Evolutionary conservation across 2,888 invertebrate species (phyloP).

Genomic region (Calameuta idolon): DNA sequence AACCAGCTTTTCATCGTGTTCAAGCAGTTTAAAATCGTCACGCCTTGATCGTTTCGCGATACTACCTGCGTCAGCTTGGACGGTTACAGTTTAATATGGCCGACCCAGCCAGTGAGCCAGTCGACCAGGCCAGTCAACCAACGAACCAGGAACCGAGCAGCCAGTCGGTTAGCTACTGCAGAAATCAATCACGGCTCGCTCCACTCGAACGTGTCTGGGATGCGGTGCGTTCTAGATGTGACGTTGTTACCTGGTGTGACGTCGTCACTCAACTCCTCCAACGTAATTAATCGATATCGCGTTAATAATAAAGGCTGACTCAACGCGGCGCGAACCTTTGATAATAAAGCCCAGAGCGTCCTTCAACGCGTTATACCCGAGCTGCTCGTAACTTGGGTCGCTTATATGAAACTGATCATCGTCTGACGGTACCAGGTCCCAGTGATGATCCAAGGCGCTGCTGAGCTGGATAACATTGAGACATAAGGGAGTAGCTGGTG

Average conservation of each 20-base stretch:
- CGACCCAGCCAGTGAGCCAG: not conserved
- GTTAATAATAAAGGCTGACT: not conserved
- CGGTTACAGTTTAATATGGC: conserved; percentile 1
- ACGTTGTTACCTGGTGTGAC: not conserved
- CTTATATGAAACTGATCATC: not conserved
- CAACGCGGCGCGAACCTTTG: not conserved
- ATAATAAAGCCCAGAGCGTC: too few species aligned
- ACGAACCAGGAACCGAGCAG: not conserved
- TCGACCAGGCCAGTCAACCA: not conserved
- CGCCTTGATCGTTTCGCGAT: conserved; percentile 2
- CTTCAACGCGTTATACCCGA: rapidly evolving
- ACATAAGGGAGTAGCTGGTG: not conserved
- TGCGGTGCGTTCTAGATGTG: not conserved
- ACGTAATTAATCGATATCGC: not conserved
- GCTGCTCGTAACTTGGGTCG: not conserved
- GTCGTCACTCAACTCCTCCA: not conserved
- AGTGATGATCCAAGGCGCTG: too few species aligned
- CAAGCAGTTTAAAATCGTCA: not conserved
- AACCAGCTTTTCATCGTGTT: not conserved
- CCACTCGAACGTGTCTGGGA: not conserved
- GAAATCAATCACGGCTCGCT: conserved; percentile 1
- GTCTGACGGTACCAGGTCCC: too few species aligned
- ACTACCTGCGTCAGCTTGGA: conserved; percentile 4
- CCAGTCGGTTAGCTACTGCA: conserved; percentile 1
- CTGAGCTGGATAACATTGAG: not conserved